These are phyloP conservation scores for Ciconia nigra DNA, from an alignment of 2,797 vertebrate species.

Conservation along the genomic window DNA sequence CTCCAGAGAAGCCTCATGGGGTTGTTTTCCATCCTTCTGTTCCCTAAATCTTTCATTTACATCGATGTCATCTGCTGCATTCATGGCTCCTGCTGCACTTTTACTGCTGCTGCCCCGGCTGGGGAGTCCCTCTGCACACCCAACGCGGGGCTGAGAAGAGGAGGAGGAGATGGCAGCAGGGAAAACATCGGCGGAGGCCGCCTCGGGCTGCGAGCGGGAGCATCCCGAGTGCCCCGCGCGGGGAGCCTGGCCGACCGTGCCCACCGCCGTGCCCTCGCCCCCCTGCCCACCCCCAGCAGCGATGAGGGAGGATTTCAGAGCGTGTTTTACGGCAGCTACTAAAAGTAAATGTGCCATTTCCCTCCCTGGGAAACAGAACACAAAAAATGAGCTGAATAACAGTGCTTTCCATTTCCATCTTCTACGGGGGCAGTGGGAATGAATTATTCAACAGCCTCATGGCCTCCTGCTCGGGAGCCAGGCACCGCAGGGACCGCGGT, in stretches of 20 bases:
- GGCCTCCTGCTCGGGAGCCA: neutral
- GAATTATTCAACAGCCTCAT: neutral
- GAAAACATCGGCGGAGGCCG: neutral
- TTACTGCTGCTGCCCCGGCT: accelerated
- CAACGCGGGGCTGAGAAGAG: accelerated
- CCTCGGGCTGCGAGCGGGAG: neutral
- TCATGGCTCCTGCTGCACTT: neutral
- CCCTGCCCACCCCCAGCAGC: neutral
- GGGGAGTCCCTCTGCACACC: neutral
- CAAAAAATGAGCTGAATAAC: neutral
- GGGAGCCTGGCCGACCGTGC: neutral
- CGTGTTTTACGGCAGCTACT: neutral
- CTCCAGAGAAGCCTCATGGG: neutral
- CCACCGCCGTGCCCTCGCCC: neutral
- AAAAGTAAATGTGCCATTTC: neutral
- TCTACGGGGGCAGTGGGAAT: neutral
- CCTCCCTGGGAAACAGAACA: neutral
- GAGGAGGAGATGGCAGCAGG: neutral
- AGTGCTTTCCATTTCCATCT: neutral
- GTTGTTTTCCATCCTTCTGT: neutral
- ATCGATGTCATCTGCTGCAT: neutral
- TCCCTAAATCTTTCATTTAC: neutral
- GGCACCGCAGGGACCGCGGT: accelerated
- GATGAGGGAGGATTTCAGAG: neutral
- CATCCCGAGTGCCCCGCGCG: accelerated